Percentiles rank a stretch among this genome's conserved stretches.
Evolutionary conservation across 2,113 vertebrate species (phyloP).

Genomic region (Lanius ludovicianus): DNA sequence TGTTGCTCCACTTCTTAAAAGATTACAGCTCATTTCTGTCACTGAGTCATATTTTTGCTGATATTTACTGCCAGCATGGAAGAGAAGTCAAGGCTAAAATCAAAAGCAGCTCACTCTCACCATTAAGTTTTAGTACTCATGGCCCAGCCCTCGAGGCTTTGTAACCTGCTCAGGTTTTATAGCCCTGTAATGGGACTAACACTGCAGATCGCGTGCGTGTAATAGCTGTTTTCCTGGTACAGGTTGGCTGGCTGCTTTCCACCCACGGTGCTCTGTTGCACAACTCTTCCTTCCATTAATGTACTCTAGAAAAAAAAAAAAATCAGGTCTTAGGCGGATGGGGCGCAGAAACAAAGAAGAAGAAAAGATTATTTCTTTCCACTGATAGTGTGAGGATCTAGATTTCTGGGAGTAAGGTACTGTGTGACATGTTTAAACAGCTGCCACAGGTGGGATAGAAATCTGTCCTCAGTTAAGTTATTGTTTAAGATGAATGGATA

Average conservation of each 20-base stretch:
- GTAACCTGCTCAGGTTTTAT: background rate
- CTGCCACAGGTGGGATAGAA: background rate
- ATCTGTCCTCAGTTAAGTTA: background rate
- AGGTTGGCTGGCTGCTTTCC: background rate
- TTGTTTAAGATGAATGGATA: background rate
- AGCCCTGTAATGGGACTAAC: background rate
- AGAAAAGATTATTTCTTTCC: background rate
- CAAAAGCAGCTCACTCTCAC: background rate
- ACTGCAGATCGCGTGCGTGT: background rate
- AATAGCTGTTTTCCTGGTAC: background rate
- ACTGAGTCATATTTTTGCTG: background rate
- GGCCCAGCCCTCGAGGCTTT: background rate
- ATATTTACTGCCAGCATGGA: background rate
- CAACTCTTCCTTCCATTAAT: background rate
- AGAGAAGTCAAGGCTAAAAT: background rate
- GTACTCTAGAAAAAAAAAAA: background rate
- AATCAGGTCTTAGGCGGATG: background rate
- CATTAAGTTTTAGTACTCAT: background rate
- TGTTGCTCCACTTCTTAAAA: background rate
- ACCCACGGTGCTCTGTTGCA: background rate
- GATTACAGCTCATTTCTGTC: background rate
- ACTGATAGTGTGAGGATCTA: background rate
- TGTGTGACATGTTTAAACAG: slow-evolving; percentile 2
- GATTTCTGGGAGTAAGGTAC: background rate
- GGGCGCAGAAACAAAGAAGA: background rate